Base-by-base conservation (phyloP, 2,797 vertebrate species). In the Phylloscopus collybita region DNA sequence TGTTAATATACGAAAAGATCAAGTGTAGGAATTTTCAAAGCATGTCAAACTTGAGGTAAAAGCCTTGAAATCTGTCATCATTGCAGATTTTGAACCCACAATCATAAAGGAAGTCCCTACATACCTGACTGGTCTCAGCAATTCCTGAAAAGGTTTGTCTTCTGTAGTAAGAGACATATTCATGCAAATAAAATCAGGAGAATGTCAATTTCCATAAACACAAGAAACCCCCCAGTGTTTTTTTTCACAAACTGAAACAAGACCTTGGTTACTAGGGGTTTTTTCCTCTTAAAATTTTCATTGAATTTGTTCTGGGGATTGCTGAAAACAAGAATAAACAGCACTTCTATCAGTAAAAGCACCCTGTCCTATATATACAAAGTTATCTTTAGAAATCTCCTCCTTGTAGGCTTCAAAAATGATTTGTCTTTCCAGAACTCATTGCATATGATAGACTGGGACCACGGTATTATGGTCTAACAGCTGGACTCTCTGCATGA, bases 401-500 rank as follows among this genome's bases (percentile, higher is more conserved):
- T 93, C 76, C 67, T 69, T 80, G 29, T 42, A 66, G n/a, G 36
- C n/a, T 90, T 95, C 74, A 83, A 67, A 95, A 95, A 27, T 69
- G 20, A 91, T 91, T 92, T 82, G 47, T 34, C 27, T 90, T 95
- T 90, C 30, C 44, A 91, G 82, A 79, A 73, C 32, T 92, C 86
- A 86, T 93, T 86, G 65, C 54, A 72, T 80, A 62, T 91, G 85
- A 91, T 91, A 87, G 74, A 93, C 91, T 70, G 56, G 57, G 75
- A 88, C 59, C 83, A 47, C 45, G n/a, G 82, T 90, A 94, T 96
- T 84, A 75, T 64, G 49, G 30, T 82, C 70, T 85, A 94, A 88
- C 94, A 96, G 92, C 93, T 95, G 95, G 96, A 94, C 89, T 86
- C 84, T 82, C 92, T 90, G 74, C 69, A 40, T 62, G 94, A 93